Base-by-base conservation (phyloP, 2,797 vertebrate genomes). In the Anguilla marmorata region DNA sequence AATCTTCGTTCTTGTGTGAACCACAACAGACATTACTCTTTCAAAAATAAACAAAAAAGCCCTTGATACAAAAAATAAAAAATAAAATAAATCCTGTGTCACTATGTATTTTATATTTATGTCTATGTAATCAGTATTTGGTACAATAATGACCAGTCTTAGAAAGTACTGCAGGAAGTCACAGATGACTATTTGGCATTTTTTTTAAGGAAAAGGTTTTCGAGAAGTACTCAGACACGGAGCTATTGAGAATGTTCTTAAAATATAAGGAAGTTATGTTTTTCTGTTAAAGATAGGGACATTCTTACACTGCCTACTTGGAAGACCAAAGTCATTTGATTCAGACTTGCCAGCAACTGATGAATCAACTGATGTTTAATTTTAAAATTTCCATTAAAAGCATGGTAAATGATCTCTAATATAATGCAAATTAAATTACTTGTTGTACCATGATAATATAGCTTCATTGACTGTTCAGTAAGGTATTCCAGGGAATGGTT, bases 381-480 rank as follows among this genome's bases (percentile, higher is more conserved):
- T 60, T 19, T 16, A 60, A 60, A 60, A 60, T 21, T 60, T 19
- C 58, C 16, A 60, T 21, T 19, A 60, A 60, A 54, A 54, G 52
- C 9, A 14, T 14, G 9, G 52, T 12, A 54, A 52, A 52, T 12
- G 50, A 12, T 52, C 50, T 52, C 50, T 45, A 45, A 45, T 45
- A 45, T 52, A 52, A 54, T 54, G 52, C 52, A 54, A 14, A 54
- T 54, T 54, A 45, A 9, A 54, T 54, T 54, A 11, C 9, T 14
- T 54, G 52, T 54, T 54, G 12, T 54, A 14, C 12, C 3, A 24
- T 63, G 60, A 37, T 37, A 3, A 16, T 37, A 76, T 37, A 14
- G 12, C 90, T 90, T 91, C 89, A 91, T 90, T 91, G 90, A 90
- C 89, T 91, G 89, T 91, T 91, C 91, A 88, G 87, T 85, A 33